These are phyloP conservation scores for Arvicanthis niloticus DNA, from an alignment of 2,113 vertebrate genomes.

Conservation along the genomic window DNA sequence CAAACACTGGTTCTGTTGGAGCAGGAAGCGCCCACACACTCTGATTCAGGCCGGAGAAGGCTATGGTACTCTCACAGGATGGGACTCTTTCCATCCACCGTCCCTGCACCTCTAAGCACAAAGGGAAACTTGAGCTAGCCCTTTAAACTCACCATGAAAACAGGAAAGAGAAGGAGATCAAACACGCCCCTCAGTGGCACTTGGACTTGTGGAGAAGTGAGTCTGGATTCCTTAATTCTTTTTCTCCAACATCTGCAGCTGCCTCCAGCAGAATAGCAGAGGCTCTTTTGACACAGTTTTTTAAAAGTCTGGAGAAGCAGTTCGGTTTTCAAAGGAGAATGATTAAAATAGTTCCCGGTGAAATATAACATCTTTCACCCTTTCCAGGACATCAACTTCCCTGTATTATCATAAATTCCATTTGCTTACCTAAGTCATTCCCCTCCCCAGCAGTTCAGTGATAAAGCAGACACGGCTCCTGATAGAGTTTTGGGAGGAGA, in stretches of 20 bases:
- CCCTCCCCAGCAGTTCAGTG: not conserved
- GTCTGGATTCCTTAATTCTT: conserved; percentile 46
- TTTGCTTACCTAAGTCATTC: not conserved
- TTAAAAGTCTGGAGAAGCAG: conserved; percentile 58
- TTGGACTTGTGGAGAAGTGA: conserved; percentile 46
- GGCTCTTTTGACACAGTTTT: conserved; percentile 37
- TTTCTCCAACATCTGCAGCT: conserved; percentile 66
- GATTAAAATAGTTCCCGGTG: conserved; percentile 41
- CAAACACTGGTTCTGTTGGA: not conserved
- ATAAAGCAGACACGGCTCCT: not conserved
- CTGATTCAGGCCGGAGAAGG: not conserved
- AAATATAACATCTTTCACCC: conserved; percentile 25
- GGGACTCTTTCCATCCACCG: not conserved
- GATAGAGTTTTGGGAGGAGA: not conserved
- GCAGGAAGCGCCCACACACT: not conserved
- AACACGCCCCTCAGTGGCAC: conserved; percentile 4
- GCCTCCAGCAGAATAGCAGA: conserved; percentile 55
- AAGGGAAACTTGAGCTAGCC: conserved; percentile 21
- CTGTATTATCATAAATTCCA: conserved; percentile 18
- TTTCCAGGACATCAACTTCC: conserved; percentile 21
- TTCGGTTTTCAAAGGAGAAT: conserved; percentile 69
- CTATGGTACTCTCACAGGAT: not conserved
- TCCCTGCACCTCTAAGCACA: not conserved
- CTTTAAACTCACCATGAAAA: conserved; percentile 62
- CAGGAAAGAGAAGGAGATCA: conserved; percentile 39